Percentiles rank a stretch among this genome's conserved stretches.
Conservation (phyloP, 2,113 vertebrate genomes). For the Callipepla californica region DNA sequence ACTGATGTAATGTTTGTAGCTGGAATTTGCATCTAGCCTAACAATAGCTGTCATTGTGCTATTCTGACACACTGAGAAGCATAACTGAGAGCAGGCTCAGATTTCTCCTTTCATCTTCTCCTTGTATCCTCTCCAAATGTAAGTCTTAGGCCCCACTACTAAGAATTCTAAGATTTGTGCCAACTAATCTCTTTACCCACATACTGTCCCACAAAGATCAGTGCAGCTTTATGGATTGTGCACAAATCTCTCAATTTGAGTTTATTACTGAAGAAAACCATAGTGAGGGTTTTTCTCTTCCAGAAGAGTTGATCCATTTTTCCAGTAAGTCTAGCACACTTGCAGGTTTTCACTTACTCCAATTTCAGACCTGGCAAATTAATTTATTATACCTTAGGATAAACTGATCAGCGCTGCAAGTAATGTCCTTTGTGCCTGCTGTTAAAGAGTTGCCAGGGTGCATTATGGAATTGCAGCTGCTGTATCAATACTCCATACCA, state of each 20-base stretch:
- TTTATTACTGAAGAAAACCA: not conserved
- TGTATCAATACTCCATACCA: not conserved
- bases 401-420: not conserved
- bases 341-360: not conserved
- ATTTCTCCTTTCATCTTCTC: not conserved
- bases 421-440: not conserved
- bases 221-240: not conserved
- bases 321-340: not conserved
- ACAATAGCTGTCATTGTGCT: conserved; percentile 10
- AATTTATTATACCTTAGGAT: not conserved
- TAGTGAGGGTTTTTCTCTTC: not conserved
- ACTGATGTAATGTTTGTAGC: not conserved
- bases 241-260: not conserved
- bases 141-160: not conserved
- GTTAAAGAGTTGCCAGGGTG: not conserved
- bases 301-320: not conserved
- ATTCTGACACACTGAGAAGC: not conserved
- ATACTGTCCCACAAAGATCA: not conserved
- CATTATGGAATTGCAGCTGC: not conserved
- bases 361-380: not conserved
- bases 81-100: not conserved
- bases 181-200: not conserved
- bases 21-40: conserved; percentile 4
- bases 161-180: not conserved
- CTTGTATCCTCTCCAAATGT: not conserved